Base-by-base conservation (phyloP, 2,797 vertebrate species). In the Kryptolebias ocellatus region DNA sequence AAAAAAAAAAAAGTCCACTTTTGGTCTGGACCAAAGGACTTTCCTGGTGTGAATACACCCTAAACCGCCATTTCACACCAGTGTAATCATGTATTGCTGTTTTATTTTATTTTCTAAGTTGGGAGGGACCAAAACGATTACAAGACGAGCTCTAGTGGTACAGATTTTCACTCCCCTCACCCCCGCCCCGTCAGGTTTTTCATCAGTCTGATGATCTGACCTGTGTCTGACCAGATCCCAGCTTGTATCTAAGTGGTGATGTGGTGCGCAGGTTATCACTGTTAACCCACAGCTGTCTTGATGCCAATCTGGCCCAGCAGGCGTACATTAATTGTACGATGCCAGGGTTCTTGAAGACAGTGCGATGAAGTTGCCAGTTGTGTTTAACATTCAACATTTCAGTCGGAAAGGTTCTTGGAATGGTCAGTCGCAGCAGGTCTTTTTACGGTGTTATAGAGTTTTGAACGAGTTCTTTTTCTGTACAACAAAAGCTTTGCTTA, bases 281-380 rank as follows among this genome's bases (percentile, higher is more conserved):
- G 24, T 57, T 44, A 63, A 45, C 51, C 27, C 53, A 31, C 46
- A 52, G 46, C 14, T 28, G 20, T 61, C 31, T 49, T 70, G 20
- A 57, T 57, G 27, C 4, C n/a, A 59, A 9, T 44, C 34, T 42
- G 60, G 57, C 28, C 20, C 44, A 69, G 28, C 44, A 49, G 20
- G 37, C 60, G 37, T 34, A 34, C 29, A 31, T 42, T 18, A 29
- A 14, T 16, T 29, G 16, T 7, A 5, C 12, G 44, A 53, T n/a
- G 50, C 39, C 42, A n/a, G 39, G 50, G 17, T 37, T 18, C 18
- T 53, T 39, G 17, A 69, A 49, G 39, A 39, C 28, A 5, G 3
- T 27, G 18, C 18, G 47, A 27, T 18, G 29, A 16, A 60, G 37
- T 39, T 34, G 29, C 27, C n/a, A 53, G 17, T 45, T 34, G 47